Evolutionary conservation across 2,113 vertebrate species (phyloP).

Genomic region (Sinocyclocheilus anshuiensis): DNA sequence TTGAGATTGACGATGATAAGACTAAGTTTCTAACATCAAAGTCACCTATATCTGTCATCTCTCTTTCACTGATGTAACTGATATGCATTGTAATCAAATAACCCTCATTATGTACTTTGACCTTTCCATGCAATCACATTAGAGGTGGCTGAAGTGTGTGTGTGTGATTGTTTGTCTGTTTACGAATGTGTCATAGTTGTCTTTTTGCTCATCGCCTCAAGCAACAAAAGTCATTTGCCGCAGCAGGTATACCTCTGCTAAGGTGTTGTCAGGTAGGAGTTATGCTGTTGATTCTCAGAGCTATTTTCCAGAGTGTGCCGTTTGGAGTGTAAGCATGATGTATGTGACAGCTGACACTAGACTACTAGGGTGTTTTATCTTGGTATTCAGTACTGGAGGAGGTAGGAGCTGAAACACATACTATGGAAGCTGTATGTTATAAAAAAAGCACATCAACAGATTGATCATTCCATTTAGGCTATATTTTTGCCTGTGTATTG

Average conservation of each 20-base stretch:
- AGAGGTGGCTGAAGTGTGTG: conserved; percentile 30
- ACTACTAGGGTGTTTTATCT: neutral
- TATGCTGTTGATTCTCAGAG: conserved; percentile 20
- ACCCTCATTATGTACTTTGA: conserved; percentile 56
- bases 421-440: neutral
- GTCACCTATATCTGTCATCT: neutral
- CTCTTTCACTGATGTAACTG: neutral
- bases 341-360: conserved; percentile 5
- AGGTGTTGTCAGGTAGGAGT: conserved; percentile 39
- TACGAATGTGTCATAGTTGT: neutral
- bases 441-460: neutral
- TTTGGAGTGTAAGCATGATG: conserved; percentile 25
- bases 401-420: neutral
- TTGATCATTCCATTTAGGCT: neutral
- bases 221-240: conserved; percentile 33
- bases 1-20: too few relatives aligned
- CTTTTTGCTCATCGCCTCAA: neutral
- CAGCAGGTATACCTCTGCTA: conserved; percentile 7
- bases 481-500: neutral
- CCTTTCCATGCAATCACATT: conserved; percentile 38
- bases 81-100: neutral
- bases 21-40: neutral
- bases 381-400: neutral
- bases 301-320: neutral
- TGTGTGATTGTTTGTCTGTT: conserved; percentile 32